Base-by-base conservation (phyloP, 2,113 vertebrate species). In the Muntiacus reevesi region DNA sequence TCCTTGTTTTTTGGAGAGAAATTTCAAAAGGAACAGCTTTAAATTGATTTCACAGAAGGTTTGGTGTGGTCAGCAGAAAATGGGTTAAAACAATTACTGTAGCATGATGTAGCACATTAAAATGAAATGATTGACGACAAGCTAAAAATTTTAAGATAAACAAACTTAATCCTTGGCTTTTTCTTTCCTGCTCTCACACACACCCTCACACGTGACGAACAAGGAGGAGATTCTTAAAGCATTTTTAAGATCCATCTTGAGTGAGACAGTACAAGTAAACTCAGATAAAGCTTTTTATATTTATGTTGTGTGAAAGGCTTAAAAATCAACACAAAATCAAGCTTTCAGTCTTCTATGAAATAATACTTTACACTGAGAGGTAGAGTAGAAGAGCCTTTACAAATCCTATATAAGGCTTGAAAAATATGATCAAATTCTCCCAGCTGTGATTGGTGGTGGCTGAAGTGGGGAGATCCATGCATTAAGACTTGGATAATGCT, bases 61-160 rank as follows among this genome's bases (percentile, higher is more conserved):
- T 55, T 33, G 27, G 27, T 43, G 16, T 52, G 33, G 74, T 52
- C 27, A 71, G 52, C 27, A 92, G 90, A 43, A 97, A 89, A 76
- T 47, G 62, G 33, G 40, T 82, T 91, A 93, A 91, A 89, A 67
- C 57, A 91, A 57, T 96, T 33, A 90, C 9, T 28, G 16, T 59
- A 71, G 52, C 30, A 33, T 90, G 89, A 90, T 33, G 47, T 79
- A 67, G 79, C 71, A 52, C 60, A 88, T 81, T 94, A 36, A 79
- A 94, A 71, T 62, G n/a, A 90, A 95, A 54, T 89, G 74, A 92
- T 81, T 94, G 93, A 89, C 43, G 87, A 33, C n/a, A 93, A 83
- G 82, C 74, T 95, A 67, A 74, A 89, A 25, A 21, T 90, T 98
- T 97, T 95, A 97, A 96, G 89, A 52, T 83, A 94, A 79, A 98